phyloP scores from a whole-genome alignment of 2,113 vertebrate species.

The Cynoglossus semilaevis region DNA sequence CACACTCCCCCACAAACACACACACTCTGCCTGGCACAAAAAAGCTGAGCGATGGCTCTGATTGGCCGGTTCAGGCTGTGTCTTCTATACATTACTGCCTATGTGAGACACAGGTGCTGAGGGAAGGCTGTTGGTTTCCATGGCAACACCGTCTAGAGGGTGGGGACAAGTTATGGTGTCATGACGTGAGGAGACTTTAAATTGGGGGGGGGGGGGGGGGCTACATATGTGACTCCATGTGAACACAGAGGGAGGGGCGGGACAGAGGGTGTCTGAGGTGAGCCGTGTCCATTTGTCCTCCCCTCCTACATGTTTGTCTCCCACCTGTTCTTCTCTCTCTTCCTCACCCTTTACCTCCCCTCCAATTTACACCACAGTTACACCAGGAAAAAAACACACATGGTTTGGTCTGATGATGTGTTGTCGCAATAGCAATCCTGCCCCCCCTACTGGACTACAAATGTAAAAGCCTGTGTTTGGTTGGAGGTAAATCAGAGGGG shows the following conservation, averaged over 20 bases:
- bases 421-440: too few relatives aligned
- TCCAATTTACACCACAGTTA: too few relatives aligned
- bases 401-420: too few relatives aligned
- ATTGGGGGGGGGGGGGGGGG: conserved; percentile 21
- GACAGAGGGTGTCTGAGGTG: conserved; percentile 41
- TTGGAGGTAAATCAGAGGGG: too few relatives aligned
- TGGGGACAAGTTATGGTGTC: conserved; percentile 19
- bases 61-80: conserved; percentile 30
- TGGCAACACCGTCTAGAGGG: conserved; percentile 46
- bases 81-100: conserved; percentile 25
- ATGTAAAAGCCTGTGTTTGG: too few relatives aligned
- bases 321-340: neutral
- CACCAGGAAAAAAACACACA: too few relatives aligned
- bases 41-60: neutral
- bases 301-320: neutral
- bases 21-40: neutral
- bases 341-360: too few relatives aligned
- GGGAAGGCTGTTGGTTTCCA: conserved; percentile 34
- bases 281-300: conserved; percentile 16
- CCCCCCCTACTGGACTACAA: too few relatives aligned
- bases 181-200: conserved; percentile 49
- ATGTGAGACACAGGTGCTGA: conserved; percentile 34
- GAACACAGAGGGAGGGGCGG: neutral
- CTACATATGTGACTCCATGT: conserved; percentile 9
- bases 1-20: too few relatives aligned